Conservation (phyloP, 1,140 invertebrate species). For the Rhopalosiphum maidis region DNA sequence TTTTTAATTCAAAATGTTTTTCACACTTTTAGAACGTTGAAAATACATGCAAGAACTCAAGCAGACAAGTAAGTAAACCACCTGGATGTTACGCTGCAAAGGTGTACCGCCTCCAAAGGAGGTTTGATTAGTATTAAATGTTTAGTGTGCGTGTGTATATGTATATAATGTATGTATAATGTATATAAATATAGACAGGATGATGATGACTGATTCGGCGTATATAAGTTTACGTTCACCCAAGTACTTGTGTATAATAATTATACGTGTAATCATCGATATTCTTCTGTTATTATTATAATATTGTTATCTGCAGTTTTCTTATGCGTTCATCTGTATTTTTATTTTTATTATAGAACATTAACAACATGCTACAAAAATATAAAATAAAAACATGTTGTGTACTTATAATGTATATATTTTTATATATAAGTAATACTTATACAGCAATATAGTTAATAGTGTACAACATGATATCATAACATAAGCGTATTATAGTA, state of each 20-base stretch:
- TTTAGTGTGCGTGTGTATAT: background rate
- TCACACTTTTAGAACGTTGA: background rate
- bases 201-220: background rate
- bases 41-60: background rate
- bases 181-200: background rate
- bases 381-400: background rate
- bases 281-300: background rate
- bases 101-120: background rate
- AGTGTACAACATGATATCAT: background rate
- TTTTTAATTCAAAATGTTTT: background rate
- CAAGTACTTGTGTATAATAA: background rate
- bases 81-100: background rate
- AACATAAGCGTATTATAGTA: too few species aligned
- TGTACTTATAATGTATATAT: background rate
- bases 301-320: background rate
- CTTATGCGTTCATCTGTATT: background rate
- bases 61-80: constrained; percentile 15
- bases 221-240: background rate
- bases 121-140: background rate
- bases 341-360: background rate
- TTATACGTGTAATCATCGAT: background rate
- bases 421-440: background rate
- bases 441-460: background rate
- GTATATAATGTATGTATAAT: background rate
- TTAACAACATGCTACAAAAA: background rate